phyloP scores from a whole-genome alignment of 2,888 invertebrate species.

The Drosophila antonietae region DNA sequence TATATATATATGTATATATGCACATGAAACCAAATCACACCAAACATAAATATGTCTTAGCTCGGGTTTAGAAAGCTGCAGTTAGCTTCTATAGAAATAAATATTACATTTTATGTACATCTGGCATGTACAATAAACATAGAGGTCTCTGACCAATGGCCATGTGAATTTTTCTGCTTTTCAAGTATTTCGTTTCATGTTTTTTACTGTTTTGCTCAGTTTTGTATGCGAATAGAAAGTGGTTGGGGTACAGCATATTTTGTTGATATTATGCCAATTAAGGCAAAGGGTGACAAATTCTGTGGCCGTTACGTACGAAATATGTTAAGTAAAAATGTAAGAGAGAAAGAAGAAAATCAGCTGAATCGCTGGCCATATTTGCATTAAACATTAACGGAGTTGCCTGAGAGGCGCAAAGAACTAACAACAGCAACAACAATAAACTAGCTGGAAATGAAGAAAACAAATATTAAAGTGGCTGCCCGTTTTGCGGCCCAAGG shows the following conservation, averaged over 20 bases:
- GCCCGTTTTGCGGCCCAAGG: constrained; percentile 35
- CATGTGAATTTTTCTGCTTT: constrained; percentile 2
- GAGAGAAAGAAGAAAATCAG: constrained; percentile 21
- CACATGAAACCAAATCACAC: not conserved
- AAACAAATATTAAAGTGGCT: constrained; percentile 73
- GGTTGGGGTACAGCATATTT: constrained; percentile 33
- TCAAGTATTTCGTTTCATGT: constrained; percentile 4
- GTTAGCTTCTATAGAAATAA: constrained; percentile 12
- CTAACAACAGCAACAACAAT: constrained; percentile 34
- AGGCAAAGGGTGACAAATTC: constrained; percentile 58
- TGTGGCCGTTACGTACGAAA: constrained; percentile 40
- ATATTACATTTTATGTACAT: constrained; percentile 14
- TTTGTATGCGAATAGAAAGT: constrained; percentile 49
- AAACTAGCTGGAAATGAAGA: constrained; percentile 67
- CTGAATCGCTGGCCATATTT: constrained; percentile 51
- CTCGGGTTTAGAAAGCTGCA: constrained; percentile 2
- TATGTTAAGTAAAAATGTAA: constrained; percentile 37
- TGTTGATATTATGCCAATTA: constrained; percentile 59
- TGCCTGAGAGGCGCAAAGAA: constrained; percentile 33
- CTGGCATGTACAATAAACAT: constrained; percentile 5
- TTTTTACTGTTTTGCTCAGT: constrained; percentile 23
- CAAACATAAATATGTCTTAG: constrained; percentile 3
- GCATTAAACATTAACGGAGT: constrained; percentile 76
- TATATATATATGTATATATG: too few relatives aligned
- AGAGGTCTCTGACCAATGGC: constrained; percentile 2